Percentiles rank a stretch among this genome's conserved stretches.
Conservation (phyloP, 2,888 invertebrate species). For the Dinocampus coccinellae region DNA sequence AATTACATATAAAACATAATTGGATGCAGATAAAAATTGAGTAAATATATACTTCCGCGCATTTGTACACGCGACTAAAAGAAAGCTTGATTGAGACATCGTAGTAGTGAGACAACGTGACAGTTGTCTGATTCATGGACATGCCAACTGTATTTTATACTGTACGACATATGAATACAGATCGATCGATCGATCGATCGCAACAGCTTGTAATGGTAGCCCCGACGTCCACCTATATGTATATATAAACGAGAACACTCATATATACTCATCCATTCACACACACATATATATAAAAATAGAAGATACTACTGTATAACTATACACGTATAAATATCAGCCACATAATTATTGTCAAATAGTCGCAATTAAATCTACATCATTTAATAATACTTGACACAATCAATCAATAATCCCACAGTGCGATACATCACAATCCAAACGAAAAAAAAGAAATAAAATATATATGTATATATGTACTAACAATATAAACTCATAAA, state of each 20-base stretch:
- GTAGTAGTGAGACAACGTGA: conserved; percentile 65
- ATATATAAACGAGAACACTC: background rate
- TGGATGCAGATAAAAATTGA: conserved; percentile 40
- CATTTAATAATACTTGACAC: conserved; percentile 12
- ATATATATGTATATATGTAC: background rate
- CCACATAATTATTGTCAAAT: conserved; percentile 10
- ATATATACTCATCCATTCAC: too few species aligned
- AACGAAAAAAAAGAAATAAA: conserved; percentile 5
- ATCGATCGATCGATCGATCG: conserved; percentile 62
- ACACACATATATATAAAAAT: background rate
- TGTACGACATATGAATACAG: conserved; percentile 70
- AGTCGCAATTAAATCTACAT: background rate
- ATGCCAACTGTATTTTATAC: conserved; percentile 69
- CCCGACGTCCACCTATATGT: background rate
- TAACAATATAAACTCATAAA: too few species aligned
- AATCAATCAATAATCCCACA: conserved; percentile 30
- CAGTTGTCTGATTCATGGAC: conserved; percentile 70
- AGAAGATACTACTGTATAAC: background rate
- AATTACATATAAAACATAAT: background rate
- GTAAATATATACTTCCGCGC: conserved; percentile 25
- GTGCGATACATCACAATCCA: background rate
- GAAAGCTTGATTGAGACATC: conserved; percentile 67
- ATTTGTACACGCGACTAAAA: conserved; percentile 29
- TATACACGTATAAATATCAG: too few species aligned
- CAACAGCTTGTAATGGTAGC: background rate